Evolutionary conservation across 2,888 invertebrate genomes (phyloP), one percentile per base, ranked within the genome.

Genomic region (Ectemnius continuus): DNA sequence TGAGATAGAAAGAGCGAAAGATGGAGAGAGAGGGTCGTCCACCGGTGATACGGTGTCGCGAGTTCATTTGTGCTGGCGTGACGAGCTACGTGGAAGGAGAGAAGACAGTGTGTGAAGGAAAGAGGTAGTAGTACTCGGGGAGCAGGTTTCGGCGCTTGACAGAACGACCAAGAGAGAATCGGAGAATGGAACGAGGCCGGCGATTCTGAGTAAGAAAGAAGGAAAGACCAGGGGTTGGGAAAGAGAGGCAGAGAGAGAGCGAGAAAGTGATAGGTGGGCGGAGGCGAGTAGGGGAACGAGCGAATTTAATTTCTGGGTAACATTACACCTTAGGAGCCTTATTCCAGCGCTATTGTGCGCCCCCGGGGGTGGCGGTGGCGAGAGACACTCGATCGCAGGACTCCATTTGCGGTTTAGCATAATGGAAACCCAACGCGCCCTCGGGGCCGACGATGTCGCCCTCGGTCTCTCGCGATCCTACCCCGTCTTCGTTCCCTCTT

Each of bases 331-430:
- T 85, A 84, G 85, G 86, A 87, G 87, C 87, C 85, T 83, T 84
- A 82, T 84, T 84, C 81, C 80, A 80, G 82, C 84, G 85, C 87
- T 86, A 88, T 89, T 88, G 88, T 88, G 84, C 80, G 81, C 81
- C 84, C 81, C 80, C 79, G 82, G 82, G 82, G 82, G 73, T 70
- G 36, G 36, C 11, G 79, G 81, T 80, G 81, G 82, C 79, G 83
- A 85, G 86, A 89, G 90, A 90, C 88, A 91, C 90, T 90, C 89
- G 90, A 90, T 90, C 89, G 90, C 89, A 88, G 88, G 90, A 90
- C 90, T 90, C 90, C 90, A 90, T 90, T 90, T 90, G 90, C 89
- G 90, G 90, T 90, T 90, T 90, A 90, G 90, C 90, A 90, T 90
- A 90, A 90, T 90, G 90, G 90, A 89, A 90, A 90, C 89, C 87